Evolutionary conservation across 2,888 invertebrate species (phyloP), one percentile per base, ranked within the genome.

Genomic region (Neoscelio sp.): DNA sequence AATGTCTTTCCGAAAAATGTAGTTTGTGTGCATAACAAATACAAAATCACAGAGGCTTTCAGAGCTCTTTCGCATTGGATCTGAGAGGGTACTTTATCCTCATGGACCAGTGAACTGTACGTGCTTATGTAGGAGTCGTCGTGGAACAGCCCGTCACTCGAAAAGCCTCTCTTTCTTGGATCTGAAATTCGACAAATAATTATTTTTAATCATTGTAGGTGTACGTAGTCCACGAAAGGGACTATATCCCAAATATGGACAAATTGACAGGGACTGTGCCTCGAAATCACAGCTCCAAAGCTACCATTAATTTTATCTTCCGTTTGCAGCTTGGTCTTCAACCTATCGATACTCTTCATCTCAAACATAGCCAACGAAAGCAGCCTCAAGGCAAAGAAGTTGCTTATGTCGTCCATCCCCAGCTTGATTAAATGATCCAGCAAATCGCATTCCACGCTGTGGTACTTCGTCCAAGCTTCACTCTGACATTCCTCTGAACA

Each of bases 141-240:
- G 2, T n/a, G 38, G n/a, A 38, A 38, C 2, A 1, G 2, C 13
- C 12, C 12, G 13, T 38, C 12, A 2, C 3, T 12, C 1, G 17
- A 40, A 40, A 6, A 17, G 4, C 40, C 40, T 40, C 17, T 40
- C 8, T 17, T 17, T 17, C 17, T 15, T 40, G 18, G 6, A 40
- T 40, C 40, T 40, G 8, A 1, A 40, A 40, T 8, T 40, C n/a
- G n/a, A n/a, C n/a, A n/a, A 40, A 40, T 17, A 40, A 10, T 42
- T 20, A n/a, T n/a, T n/a, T n/a, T n/a, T n/a, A n/a, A n/a, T n/a
- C n/a, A n/a, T n/a, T n/a, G n/a, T n/a, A n/a, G n/a, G n/a, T n/a
- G n/a, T n/a, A n/a, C n/a, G n/a, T n/a, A n/a, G n/a, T n/a, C n/a
- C n/a, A n/a, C n/a, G n/a, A n/a, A n/a, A n/a, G n/a, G n/a, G n/a